phyloP scores from a whole-genome alignment of 37 sponge, comb jelly and placozoan species.

The Spongilla lacustris region DNA sequence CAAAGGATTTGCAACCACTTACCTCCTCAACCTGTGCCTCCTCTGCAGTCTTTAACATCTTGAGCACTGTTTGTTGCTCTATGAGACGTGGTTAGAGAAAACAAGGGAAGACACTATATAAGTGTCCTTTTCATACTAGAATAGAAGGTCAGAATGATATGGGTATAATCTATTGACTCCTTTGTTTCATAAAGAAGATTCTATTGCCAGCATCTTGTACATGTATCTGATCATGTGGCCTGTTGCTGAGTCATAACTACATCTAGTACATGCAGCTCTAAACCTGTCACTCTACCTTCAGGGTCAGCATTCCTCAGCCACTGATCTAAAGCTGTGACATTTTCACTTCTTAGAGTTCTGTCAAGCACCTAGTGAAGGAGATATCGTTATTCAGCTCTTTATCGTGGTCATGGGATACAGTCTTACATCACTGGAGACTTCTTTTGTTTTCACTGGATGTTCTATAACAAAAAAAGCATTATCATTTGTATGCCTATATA shows the following conservation, averaged over 20 bases:
- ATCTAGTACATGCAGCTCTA: too few relatives aligned
- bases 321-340: slow-evolving; percentile 28
- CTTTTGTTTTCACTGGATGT: neutral
- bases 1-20: neutral
- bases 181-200: too few relatives aligned
- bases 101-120: neutral
- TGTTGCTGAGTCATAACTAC: too few relatives aligned
- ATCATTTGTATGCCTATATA: neutral
- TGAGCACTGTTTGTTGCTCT: slow-evolving; percentile 77
- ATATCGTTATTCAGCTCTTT: neutral
- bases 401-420: too few relatives aligned
- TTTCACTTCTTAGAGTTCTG: slow-evolving; percentile 35
- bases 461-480: neutral
- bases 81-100: neutral
- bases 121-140: too few relatives aligned
- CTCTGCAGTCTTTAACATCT: slow-evolving; percentile 81
- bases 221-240: too few relatives aligned
- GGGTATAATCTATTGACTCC: too few relatives aligned
- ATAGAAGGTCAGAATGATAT: too few relatives aligned
- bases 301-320: slow-evolving; percentile 70
- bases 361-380: slow-evolving; percentile 27
- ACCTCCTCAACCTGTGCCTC: slow-evolving; percentile 68
- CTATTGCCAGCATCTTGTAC: too few relatives aligned
- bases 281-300: slow-evolving; percentile 37
- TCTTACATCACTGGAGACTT: neutral